Conservation (phyloP, 2,113 vertebrate genomes). For the Pollimyrus isidori region DNA sequence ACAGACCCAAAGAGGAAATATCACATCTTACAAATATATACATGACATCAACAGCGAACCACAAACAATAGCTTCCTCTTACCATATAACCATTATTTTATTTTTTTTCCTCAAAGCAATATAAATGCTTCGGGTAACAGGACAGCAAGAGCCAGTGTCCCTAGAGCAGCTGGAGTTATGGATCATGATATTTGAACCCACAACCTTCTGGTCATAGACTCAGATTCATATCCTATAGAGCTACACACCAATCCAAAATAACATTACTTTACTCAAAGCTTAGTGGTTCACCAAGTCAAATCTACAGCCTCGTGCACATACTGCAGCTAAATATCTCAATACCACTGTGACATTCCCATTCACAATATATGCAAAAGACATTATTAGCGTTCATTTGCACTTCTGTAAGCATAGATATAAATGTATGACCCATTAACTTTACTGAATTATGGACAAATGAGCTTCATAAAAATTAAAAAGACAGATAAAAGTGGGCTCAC, state of each 20-base stretch:
- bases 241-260: background rate
- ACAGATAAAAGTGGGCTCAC: background rate
- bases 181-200: background rate
- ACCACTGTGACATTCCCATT: background rate
- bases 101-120: background rate
- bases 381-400: background rate
- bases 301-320: background rate
- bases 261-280: background rate
- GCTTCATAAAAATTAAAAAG: background rate
- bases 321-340: background rate
- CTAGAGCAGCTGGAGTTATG: background rate
- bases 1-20: background rate
- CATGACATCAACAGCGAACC: background rate
- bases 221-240: background rate
- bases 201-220: background rate
- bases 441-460: background rate
- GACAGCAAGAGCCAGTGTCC: background rate
- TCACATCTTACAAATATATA: background rate
- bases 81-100: background rate
- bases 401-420: background rate
- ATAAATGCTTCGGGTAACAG: background rate
- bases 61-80: background rate
- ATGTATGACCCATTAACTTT: background rate
- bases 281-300: background rate
- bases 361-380: background rate